Conservation (phyloP, 1,140 invertebrate species). For the Helicoverpa zea region DNA sequence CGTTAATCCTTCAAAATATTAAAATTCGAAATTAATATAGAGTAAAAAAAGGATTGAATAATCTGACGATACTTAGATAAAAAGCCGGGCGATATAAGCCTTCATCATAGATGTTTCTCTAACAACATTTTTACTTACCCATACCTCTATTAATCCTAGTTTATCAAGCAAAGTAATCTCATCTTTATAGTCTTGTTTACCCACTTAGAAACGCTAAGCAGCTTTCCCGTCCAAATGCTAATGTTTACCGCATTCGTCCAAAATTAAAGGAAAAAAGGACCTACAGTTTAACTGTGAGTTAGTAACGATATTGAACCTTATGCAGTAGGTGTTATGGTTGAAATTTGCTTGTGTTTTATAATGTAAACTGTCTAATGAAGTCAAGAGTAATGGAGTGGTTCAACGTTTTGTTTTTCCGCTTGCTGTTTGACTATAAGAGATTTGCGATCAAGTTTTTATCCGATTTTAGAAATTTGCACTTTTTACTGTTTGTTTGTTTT, state of each 20-base stretch:
- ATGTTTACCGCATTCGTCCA: conserved; percentile 63
- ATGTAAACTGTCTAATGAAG: conserved; percentile 53
- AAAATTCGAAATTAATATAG: too few species aligned
- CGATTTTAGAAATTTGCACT: conserved; percentile 37
- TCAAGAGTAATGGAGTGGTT: conserved; percentile 54
- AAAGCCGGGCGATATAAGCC: too few species aligned
- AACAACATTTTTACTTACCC: background rate
- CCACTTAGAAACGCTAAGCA: conserved; percentile 72
- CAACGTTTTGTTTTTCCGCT: conserved; percentile 49
- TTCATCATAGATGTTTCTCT: background rate
- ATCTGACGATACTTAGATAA: too few species aligned
- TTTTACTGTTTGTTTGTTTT: conserved; percentile 12
- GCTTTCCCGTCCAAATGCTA: conserved; percentile 71
- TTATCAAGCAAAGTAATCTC: background rate
- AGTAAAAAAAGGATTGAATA: too few species aligned
- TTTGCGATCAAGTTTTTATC: conserved; percentile 54
- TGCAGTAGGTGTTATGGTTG: background rate
- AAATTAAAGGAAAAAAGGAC: conserved; percentile 67
- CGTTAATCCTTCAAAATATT: too few species aligned
- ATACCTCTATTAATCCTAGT: conserved; percentile 5
- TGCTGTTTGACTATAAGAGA: conserved; percentile 54
- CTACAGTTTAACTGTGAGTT: conserved; percentile 49
- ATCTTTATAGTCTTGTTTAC: conserved; percentile 61
- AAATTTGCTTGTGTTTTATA: conserved; percentile 11
- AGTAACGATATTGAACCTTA: conserved; percentile 51